Percentiles rank a stretch among this genome's conserved stretches.
Conservation (phyloP, 2,113 vertebrate species). For the Alosa alosa region DNA sequence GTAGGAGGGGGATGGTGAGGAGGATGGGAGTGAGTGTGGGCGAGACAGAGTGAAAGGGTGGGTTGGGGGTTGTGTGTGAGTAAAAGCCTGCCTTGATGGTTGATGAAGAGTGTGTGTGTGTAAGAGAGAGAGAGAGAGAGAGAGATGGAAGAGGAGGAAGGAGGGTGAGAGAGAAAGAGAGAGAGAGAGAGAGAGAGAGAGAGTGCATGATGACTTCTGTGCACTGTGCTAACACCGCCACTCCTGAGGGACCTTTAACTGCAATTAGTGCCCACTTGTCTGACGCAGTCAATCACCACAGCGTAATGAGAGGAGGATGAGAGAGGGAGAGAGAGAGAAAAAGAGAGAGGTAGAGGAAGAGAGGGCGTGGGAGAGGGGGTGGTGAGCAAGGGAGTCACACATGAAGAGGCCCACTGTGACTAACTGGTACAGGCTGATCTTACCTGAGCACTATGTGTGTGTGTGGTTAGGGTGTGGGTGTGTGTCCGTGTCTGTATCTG, state of each 20-base stretch:
- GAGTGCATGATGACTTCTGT: slow-evolving; percentile 48
- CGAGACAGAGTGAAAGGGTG: neutral
- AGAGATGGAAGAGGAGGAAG: slow-evolving; percentile 28
- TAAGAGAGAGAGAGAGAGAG: slow-evolving; percentile 2
- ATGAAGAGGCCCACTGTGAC: neutral
- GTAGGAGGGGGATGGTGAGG: neutral
- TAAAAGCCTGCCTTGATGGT: slow-evolving; percentile 3
- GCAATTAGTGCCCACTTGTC: slow-evolving; percentile 45
- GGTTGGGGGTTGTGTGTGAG: neutral
- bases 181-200: slow-evolving; percentile 43
- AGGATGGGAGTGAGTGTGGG: neutral
- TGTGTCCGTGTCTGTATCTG: neutral
- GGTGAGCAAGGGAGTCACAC: neutral
- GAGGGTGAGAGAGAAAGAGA: slow-evolving; percentile 41
- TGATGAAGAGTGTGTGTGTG: neutral
- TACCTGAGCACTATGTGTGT: neutral
- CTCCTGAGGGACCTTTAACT: slow-evolving; percentile 57
- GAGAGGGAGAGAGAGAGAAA: neutral
- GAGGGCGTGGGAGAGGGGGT: neutral
- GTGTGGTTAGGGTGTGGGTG: slow-evolving; percentile 11
- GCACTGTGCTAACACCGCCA: slow-evolving; percentile 52
- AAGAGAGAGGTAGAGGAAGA: neutral
- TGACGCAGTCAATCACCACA: slow-evolving; percentile 42
- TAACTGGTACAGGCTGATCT: neutral
- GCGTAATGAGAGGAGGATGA: neutral